Evolutionary conservation across 1,140 invertebrate species (phyloP).

Genomic region (Heliconius himera): DNA sequence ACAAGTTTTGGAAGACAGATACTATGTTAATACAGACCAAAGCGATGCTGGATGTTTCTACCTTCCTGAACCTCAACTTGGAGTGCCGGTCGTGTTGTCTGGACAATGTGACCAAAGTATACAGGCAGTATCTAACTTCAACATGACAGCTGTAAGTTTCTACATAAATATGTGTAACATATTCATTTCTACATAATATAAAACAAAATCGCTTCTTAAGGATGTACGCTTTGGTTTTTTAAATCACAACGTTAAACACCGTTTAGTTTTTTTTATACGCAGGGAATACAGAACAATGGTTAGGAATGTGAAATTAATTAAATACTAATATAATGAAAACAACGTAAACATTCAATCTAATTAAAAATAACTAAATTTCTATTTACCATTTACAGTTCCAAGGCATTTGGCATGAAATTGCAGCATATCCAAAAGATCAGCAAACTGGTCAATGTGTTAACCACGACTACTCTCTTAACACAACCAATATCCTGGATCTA

Average conservation of each 20-base stretch:
- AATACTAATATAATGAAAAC: too few species aligned
- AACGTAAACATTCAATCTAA: too few species aligned
- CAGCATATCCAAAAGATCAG: slow-evolving; percentile 59
- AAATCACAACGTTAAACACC: too few species aligned
- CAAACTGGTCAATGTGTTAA: slow-evolving; percentile 60
- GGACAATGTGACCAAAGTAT: slow-evolving; percentile 63
- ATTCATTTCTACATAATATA: too few species aligned
- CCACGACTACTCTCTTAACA: slow-evolving; percentile 47
- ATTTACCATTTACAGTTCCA: slow-evolving; percentile 51
- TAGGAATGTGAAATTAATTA: too few species aligned
- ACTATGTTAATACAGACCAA: slow-evolving; percentile 52
- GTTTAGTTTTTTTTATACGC: too few species aligned
- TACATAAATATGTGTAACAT: background rate
- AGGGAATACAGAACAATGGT: too few species aligned
- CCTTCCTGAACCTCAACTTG: slow-evolving; percentile 57
- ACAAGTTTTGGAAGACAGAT: slow-evolving; percentile 53
- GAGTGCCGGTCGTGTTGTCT: slow-evolving; percentile 57
- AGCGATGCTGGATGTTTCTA: slow-evolving; percentile 61
- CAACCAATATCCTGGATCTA: slow-evolving; percentile 42
- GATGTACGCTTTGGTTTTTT: too few species aligned
- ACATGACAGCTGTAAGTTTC: slow-evolving; percentile 47
- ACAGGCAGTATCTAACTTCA: slow-evolving; percentile 53
- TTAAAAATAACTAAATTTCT: too few species aligned
- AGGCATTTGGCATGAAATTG: slow-evolving; percentile 62
- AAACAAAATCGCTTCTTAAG: too few species aligned